phyloP scores from a whole-genome alignment of 2,797 vertebrate species.

The Rhinophrynus dorsalis region DNA sequence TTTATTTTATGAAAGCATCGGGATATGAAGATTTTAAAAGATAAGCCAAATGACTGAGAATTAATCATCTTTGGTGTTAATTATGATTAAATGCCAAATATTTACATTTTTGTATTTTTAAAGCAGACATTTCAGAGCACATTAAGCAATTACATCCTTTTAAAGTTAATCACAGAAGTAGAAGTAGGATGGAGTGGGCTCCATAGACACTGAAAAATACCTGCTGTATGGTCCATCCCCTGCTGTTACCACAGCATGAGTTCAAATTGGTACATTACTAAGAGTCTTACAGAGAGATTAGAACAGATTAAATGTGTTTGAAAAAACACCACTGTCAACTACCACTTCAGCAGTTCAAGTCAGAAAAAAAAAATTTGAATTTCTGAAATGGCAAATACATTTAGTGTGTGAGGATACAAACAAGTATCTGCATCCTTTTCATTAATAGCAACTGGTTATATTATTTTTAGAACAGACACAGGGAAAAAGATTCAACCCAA shows the following conservation, averaged over 20 bases:
- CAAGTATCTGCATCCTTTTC: no score
- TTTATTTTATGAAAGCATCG: no score
- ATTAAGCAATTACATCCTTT: constrained; percentile 33
- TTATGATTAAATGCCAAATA: constrained; percentile 28
- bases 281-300: constrained; percentile 17
- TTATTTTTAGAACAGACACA: no score
- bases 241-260: constrained; percentile 40
- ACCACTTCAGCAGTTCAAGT: neutral
- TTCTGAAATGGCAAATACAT: no score
- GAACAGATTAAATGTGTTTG: constrained; percentile 23
- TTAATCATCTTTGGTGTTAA: neutral
- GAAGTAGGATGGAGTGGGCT: neutral
- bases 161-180: constrained; percentile 28
- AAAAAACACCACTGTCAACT: neutral
- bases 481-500: no score
- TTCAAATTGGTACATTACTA: constrained; percentile 35
- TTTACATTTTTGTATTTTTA: constrained; percentile 11
- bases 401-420: no score
- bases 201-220: neutral
- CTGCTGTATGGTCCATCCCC: constrained; percentile 17
- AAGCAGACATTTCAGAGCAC: constrained; percentile 24
- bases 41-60: neutral
- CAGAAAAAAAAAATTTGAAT: neutral
- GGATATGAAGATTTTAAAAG: no score
- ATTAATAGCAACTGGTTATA: no score